Evolutionary conservation across 2,888 invertebrate species (phyloP).

Genomic region (Erpobdella octoculata): DNA sequence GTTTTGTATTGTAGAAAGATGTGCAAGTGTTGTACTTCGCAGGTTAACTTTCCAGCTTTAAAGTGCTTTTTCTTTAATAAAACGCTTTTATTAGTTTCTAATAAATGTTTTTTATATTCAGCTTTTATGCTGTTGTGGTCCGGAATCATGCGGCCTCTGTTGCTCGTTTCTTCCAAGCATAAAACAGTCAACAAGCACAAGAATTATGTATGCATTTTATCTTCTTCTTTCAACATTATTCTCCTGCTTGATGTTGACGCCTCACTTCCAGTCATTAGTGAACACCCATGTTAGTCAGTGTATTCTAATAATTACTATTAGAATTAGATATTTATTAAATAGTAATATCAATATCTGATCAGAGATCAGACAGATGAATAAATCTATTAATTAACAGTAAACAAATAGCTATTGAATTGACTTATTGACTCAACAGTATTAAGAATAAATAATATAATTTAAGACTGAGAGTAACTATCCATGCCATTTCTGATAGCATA

Average conservation of each 20-base stretch:
- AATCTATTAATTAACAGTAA: too few species aligned
- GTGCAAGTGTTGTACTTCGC: constrained; percentile 16
- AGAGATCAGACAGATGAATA: too few species aligned
- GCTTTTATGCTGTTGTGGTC: constrained; percentile 52
- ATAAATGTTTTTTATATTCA: constrained; percentile 37
- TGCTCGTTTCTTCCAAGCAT: constrained; percentile 49
- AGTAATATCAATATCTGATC: neutral
- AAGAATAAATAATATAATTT: too few species aligned
- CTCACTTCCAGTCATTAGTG: constrained; percentile 42
- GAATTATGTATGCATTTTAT: constrained; percentile 52
- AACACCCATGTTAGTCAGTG: constrained; percentile 31
- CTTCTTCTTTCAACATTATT: constrained; percentile 48
- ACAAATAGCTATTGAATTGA: too few species aligned
- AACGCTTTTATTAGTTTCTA: neutral
- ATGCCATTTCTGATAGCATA: too few species aligned
- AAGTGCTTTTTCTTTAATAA: neutral
- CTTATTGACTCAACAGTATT: too few species aligned
- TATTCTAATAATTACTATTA: neutral
- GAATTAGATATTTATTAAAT: neutral
- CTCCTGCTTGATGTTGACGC: constrained; percentile 52
- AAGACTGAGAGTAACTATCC: too few species aligned
- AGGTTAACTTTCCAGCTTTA: neutral
- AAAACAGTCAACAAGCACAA: constrained; percentile 52
- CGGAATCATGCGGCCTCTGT: constrained; percentile 51
- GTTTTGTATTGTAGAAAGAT: too few species aligned